Base-by-base conservation (phyloP, 2,113 vertebrate species). In the Misgurnus mizolepis region DNA sequence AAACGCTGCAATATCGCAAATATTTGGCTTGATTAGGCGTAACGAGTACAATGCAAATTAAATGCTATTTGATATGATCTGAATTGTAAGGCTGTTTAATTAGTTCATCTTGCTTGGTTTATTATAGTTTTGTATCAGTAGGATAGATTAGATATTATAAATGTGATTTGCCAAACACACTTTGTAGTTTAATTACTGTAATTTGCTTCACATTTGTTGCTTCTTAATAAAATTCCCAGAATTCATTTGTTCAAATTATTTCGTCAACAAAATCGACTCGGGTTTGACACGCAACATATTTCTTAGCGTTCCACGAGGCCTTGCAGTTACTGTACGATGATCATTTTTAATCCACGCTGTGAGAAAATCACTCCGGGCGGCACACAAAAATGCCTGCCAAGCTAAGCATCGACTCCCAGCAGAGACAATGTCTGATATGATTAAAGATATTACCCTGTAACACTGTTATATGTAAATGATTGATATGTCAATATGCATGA, bases 401-500 rank as follows among this genome's bases (percentile, higher is more conserved):
- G 67, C 49, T 50, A 40, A 62, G 68, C 67, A 78, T 62, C 39
- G 81, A 78, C 70, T 65, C 58, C 73, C 40, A 56, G 56, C 64
- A 76, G 67, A 81, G 58, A 7, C 67, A 12, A 88, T 86, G 66
- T 53, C 80, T 87, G 79, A 87, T 87, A 88, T 87, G 88, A 90
- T 92, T 88, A 84, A 74, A 85, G 81, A 88, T 87, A 91, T 91
- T 89, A 91, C 85, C 85, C 85, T 75, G 11, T 85, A 87, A 68
- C 65, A 22, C 74, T 67, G 81, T 86, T 86, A 85, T 84, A 88
- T 87, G 87, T 87, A 84, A 86, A 90, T 92, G 90, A 93, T 91
- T 90, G 83, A 88, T 76, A 90, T 91, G 92, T 90, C 93, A 91
- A 94, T 93, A 92, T 88, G 88, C 88, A 90, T 91, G 89, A 82